phyloP scores from a whole-genome alignment of 2,113 vertebrate genomes.

The Parus major region DNA sequence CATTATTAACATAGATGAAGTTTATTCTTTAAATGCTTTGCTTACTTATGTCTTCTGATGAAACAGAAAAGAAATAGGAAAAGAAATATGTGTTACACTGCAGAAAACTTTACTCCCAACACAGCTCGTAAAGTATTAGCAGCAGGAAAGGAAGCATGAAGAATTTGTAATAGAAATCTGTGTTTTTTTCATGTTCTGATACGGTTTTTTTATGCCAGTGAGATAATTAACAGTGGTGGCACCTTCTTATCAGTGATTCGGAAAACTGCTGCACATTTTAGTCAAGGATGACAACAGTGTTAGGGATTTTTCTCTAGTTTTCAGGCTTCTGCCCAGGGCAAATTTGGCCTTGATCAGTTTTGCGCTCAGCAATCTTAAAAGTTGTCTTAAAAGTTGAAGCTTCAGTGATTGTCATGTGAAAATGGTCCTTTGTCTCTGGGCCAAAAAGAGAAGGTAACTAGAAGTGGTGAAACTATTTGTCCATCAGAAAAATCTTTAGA shows the following conservation, averaged over 20 bases:
- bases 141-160: neutral
- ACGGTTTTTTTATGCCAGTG: neutral
- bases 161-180: neutral
- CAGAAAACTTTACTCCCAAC: neutral
- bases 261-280: neutral
- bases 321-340: neutral
- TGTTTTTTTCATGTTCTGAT: neutral
- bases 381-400: neutral
- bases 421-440: neutral
- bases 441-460: neutral
- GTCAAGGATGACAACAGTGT: neutral
- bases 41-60: neutral
- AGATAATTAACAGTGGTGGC: neutral
- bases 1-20: neutral
- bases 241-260: neutral
- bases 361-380: neutral
- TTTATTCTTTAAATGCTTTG: slow-evolving; percentile 3
- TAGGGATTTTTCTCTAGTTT: neutral
- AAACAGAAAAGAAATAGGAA: neutral
- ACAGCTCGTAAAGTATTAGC: neutral
- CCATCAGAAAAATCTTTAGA: neutral
- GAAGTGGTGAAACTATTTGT: neutral
- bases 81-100: neutral
- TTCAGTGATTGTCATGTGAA: neutral
- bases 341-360: neutral